Evolutionary conservation across 2,888 invertebrate species (phyloP), one percentile per base, ranked within the genome.

Genomic region (Graphium colonna): DNA sequence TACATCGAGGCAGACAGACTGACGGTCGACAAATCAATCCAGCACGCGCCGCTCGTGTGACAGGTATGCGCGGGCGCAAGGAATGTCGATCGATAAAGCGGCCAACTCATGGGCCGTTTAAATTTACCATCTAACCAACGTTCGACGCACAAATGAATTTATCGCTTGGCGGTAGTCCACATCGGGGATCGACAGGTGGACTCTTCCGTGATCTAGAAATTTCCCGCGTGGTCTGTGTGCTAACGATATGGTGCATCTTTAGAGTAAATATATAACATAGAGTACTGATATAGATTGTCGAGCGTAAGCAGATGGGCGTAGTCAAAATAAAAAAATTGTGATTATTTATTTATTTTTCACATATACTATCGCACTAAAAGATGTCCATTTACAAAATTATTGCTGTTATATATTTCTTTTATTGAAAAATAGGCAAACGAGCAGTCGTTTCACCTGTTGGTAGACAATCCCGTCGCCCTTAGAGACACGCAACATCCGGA

Each of bases 21-120:
- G 68, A 70, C 72, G 67, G 74, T 70, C 81, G 77, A 81, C 82
- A 81, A 80, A 82, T 83, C 80, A 81, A 75, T 76, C 70, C 71
- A 59, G 81, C 83, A 81, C 83, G 82, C 71, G 82, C 81, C 75
- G 64, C 60, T 57, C 64, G 70, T 63, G 67, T 67, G 68, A 68
- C 68, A 64, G 66, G 68, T 67, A 68, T 67, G 63, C 62, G 65
- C 63, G 43, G 56, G 60, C 67, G 68, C 63, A 63, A 62, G 73
- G 83, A 80, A 82, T 82, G 76, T 73, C 60, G 66, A 62, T 59
- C 62, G 58, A 60, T 58, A 57, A 60, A n/a, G 33, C 49, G 44
- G 39, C 39, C 21, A 44, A 40, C 47, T 42, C 52, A 47, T 41
- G 52, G 41, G 52, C 45, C 39, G 54, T 49, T 45, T 49, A 40